Evolutionary conservation across 2,888 invertebrate genomes (phyloP).

Genomic region (Aelia acuminata): DNA sequence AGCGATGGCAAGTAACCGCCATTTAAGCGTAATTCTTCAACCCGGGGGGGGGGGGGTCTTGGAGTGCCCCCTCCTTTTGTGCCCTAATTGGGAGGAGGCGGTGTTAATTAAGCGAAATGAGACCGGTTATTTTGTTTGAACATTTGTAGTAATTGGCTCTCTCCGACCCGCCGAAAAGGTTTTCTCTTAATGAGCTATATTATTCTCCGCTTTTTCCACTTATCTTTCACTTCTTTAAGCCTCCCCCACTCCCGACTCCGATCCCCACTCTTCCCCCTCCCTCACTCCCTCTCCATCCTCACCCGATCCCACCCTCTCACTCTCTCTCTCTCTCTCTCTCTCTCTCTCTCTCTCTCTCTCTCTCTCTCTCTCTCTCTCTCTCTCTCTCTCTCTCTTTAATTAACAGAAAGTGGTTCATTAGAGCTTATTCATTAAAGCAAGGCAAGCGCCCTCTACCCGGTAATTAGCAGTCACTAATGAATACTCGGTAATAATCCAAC

Average conservation of each 20-base stretch:
- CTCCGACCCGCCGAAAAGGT: slow-evolving; percentile 63
- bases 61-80: slow-evolving; percentile 42
- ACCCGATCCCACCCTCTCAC: slow-evolving; percentile 57
- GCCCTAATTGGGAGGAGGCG: slow-evolving; percentile 55
- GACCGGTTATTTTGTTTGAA: slow-evolving; percentile 66
- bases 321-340: slow-evolving; percentile 57
- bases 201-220: slow-evolving; percentile 64
- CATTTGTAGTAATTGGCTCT: slow-evolving; percentile 65
- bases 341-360: slow-evolving; percentile 52
- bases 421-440: slow-evolving; percentile 92
- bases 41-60: background rate
- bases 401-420: slow-evolving; percentile 93
- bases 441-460: slow-evolving; percentile 71
- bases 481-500: slow-evolving; percentile 79
- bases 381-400: slow-evolving; percentile 77
- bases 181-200: slow-evolving; percentile 65
- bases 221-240: slow-evolving; percentile 65
- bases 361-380: slow-evolving; percentile 48
- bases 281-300: slow-evolving; percentile 53
- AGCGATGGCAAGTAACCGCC: slow-evolving; percentile 45
- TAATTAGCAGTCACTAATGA: slow-evolving; percentile 91
- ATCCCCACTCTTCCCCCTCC: slow-evolving; percentile 48
- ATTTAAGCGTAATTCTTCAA: slow-evolving; percentile 54
- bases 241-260: slow-evolving; percentile 61
- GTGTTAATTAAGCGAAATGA: slow-evolving; percentile 65